Conservation (phyloP, 2,113 vertebrate genomes). For the Trematomus loennbergii region DNA sequence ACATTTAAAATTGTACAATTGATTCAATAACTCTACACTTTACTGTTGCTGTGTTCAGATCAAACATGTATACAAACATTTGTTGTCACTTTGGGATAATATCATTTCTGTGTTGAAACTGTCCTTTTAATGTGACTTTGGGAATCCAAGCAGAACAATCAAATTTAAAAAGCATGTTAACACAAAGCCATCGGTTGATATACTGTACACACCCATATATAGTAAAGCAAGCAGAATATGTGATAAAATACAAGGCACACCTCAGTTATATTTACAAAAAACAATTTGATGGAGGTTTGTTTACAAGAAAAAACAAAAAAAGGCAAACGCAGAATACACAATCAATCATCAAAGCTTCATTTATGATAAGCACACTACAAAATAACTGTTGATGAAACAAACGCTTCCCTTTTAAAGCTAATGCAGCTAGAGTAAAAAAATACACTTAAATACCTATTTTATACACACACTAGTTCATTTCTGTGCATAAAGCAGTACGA, state of each 20-base stretch:
- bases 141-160: neutral
- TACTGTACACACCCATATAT: conserved; percentile 29
- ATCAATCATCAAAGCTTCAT: conserved; percentile 55
- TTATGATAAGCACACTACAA: conserved; percentile 55
- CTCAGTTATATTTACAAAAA: conserved; percentile 73
- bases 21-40: conserved; percentile 31
- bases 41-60: conserved; percentile 1
- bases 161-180: conserved; percentile 1
- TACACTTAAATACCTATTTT: conserved; percentile 68
- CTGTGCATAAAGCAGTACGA: conserved; percentile 72
- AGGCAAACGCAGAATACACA: conserved; percentile 37
- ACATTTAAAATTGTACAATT: conserved; percentile 13
- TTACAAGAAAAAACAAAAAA: conserved; percentile 39
- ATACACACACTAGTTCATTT: conserved; percentile 73
- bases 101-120: conserved; percentile 13
- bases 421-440: conserved; percentile 63
- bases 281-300: conserved; percentile 19
- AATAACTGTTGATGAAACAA: conserved; percentile 37
- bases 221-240: conserved; percentile 41
- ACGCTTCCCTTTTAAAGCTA: conserved; percentile 73
- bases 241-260: conserved; percentile 39
- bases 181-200: conserved; percentile 1
- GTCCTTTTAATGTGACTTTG: conserved; percentile 4
- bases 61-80: conserved; percentile 10
- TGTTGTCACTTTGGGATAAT: conserved; percentile 17